Base-by-base conservation (phyloP, 2,888 invertebrate genomes). In the Augochlorella aurata region DNA sequence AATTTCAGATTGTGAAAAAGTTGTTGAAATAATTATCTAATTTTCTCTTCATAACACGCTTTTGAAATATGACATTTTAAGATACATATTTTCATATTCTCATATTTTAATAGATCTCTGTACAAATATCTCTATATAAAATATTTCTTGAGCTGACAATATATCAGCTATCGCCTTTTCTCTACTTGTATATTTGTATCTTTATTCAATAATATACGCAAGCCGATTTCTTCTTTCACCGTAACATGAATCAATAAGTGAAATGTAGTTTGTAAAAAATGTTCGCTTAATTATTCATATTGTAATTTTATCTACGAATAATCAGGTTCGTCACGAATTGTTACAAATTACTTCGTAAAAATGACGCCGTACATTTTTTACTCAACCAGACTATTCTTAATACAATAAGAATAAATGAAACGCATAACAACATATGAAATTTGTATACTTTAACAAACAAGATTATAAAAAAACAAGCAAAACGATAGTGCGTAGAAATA, bases 111-210 rank as follows among this genome's bases (percentile, higher is more conserved):
- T 90, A 90, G 84, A 90, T 87, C 66, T 90, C 88, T 93, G 91
- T 93, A 93, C 93, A 93, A 93, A 93, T 93, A 93, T 93, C 90
- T 92, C 91, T 93, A 93, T 93, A 93, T 92, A 93, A 93, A 93
- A 93, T 93, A 92, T 88, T 91, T 88, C 86, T 92, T 85, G 85
- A 90, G 89, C 85, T 69, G 74, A 75, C 74, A 83, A 63, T 77
- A 75, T n/a, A 74, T 78, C 80, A 68, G 61, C 73, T 69, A n/a
- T 47, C 72, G 73, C 63, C 71, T 74, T 49, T 72, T 61, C 74
- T 24, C 49, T 72, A 77, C 74, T 72, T 83, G 71, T 83, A 83
- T 70, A 82, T 78, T 70, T 81, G 65, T 82, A 58, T 73, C 69
- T 66, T 70, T 72, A 76, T 73, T 58, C 63, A 45, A 85, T 66